Evolutionary conservation across 2,797 vertebrate genomes (phyloP).

Genomic region (Hemitrygon akajei): DNA sequence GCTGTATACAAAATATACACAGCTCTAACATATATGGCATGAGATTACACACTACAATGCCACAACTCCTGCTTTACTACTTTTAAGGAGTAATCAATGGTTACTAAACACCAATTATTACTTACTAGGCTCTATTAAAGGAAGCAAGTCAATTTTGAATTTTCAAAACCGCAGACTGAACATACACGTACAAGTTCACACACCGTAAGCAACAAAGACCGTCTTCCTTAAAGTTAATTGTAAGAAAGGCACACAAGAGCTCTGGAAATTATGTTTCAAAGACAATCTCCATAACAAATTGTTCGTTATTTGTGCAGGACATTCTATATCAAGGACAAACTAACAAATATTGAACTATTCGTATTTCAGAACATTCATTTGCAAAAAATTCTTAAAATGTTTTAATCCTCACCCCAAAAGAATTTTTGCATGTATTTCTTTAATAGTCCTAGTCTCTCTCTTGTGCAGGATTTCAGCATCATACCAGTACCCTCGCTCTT

Average conservation of each 20-base stretch:
- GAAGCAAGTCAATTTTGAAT: background rate
- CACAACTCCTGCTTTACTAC: background rate
- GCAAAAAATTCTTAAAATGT: background rate
- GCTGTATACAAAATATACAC: background rate
- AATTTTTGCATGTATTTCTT: slow-evolving; percentile 78
- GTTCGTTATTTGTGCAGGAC: background rate
- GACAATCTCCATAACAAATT: background rate
- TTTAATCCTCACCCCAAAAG: slow-evolving; percentile 71
- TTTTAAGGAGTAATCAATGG: background rate
- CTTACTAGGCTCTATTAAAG: background rate
- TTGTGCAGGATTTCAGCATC: slow-evolving; percentile 84
- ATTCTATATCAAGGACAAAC: background rate
- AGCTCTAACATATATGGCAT: background rate
- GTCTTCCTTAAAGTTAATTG: background rate
- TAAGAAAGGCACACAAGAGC: background rate
- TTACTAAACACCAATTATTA: background rate
- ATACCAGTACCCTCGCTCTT: slow-evolving; percentile 93
- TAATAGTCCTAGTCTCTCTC: slow-evolving; percentile 70
- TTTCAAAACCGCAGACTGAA: background rate
- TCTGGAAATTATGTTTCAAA: background rate
- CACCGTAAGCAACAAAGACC: background rate
- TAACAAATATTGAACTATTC: background rate
- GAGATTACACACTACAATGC: background rate
- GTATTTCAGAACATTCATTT: too few species aligned
- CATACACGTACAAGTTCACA: background rate